Evolutionary conservation across 53 echinoderm and acorn worm species (phyloP).

Genomic region (Pentamera pediparva): DNA sequence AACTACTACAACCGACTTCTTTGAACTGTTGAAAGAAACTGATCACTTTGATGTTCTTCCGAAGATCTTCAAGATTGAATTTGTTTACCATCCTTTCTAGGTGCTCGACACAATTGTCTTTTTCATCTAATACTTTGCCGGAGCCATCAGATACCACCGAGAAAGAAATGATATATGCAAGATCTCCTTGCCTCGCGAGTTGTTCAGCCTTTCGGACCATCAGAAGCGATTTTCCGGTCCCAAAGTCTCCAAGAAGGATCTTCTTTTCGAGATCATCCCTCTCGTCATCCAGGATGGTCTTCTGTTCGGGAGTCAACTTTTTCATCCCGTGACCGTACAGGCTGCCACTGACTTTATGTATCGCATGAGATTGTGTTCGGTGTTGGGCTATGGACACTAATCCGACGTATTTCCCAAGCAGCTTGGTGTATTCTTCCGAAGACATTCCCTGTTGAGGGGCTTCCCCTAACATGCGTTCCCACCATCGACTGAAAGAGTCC

Average conservation of each 20-base stretch:
- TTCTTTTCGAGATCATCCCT: neutral
- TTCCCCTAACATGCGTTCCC: no score
- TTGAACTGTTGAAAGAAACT: neutral
- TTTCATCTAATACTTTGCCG: constrained; percentile 6
- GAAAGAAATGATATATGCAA: constrained; percentile 15
- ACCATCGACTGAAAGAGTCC: neutral
- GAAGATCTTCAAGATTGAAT: neutral
- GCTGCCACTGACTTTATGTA: neutral
- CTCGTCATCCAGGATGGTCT: neutral
- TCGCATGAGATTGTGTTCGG: neutral
- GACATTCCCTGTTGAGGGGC: no score
- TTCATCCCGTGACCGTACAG: neutral
- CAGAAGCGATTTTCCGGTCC: constrained; percentile 18
- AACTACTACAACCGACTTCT: neutral
- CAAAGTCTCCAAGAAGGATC: constrained; percentile 21
- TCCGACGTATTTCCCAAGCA: neutral
- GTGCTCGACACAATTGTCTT: neutral
- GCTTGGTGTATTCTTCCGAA: neutral
- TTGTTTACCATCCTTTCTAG: neutral
- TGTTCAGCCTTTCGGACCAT: neutral
- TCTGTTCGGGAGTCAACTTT: neutral
- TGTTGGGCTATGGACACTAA: neutral
- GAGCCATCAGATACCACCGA: constrained; percentile 2
- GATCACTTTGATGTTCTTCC: neutral
- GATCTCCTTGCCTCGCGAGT: neutral